Base-by-base conservation (phyloP, 2,797 vertebrate species). In the Micropoecilia bifurca region DNA sequence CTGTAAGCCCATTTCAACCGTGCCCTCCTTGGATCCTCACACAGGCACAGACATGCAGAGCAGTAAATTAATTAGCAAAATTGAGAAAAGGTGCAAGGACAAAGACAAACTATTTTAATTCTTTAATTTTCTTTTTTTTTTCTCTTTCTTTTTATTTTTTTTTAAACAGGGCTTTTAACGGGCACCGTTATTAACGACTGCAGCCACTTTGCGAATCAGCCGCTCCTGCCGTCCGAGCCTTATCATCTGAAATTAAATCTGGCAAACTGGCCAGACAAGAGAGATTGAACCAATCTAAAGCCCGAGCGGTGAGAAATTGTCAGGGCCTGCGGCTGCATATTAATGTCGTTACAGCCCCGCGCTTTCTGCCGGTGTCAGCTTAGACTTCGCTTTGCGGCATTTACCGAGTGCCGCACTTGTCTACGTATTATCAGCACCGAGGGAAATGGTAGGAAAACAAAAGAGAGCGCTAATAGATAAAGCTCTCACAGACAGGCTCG, bases 211-310 rank as follows among this genome's bases (percentile, higher is more conserved):
- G 80, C 48, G 55, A 84, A 90, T 93, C 87, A 86, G 83, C 83
- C 89, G 81, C 90, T 93, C 90, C 90, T 91, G 90, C 85, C 74
- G 59, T 88, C 74, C 57, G 36, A 87, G 84, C 82, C 88, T 94
- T 91, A 92, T 91, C 87, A 89, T 92, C 93, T 91, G 83, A 89
- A 94, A 93, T 94, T 87, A 91, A 92, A 94, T 93, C 91, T 92
- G 91, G 92, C 88, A 93, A 94, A 93, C 85, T 63, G 80, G 85
- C 85, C 80, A 85, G 90, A 93, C 89, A 80, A 83, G 83, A 90
- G 83, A 87, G 89, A 91, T 89, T 84, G 90, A 87, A 87, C 84
- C 89, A 92, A 93, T 95, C 91, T 94, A 91, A 93, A 92, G 84
- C 50, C 72, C 78, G 75, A 78, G 89, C 85, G 80, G 83, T 84